Base-by-base conservation (phyloP, 2,113 vertebrate genomes). In the Australoheros scitulus region DNA sequence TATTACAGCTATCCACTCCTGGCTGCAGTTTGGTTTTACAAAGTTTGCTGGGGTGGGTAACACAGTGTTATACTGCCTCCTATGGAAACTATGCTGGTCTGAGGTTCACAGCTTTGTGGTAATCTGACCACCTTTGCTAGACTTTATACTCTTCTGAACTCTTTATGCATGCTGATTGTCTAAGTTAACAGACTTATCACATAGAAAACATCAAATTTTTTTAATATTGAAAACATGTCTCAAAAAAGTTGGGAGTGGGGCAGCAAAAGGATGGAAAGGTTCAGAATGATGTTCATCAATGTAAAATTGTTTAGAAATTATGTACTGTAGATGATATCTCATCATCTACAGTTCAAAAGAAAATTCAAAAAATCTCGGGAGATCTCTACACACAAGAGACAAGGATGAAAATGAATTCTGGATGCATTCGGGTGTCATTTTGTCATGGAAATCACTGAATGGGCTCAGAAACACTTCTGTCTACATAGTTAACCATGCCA, bases 31-130 rank as follows among this genome's bases (percentile, higher is more conserved):
- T 26, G 77, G 7, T 61, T 68, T 68, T 9, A 63, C 20, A 72
- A 80, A 86, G 83, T 81, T 76, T 29, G 61, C 22, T 77, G 2
- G 17, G 17, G 3, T 38, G 61, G 7, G n/a, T 61, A 47, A 29
- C 13, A 34, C 76, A 26, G 80, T 41, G 36, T 26, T 75, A 15
- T 64, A 78, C 29, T 36, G 76, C 92, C 92, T 77, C 89, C 89
- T 86, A 80, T 24, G 2, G 88, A 59, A 57, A 82, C 41, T 17
- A 63, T 2, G 41, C 17, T 61, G 64, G 14, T 47, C 11, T 18
- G n/a, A 24, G 55, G 57, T 24, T 76, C 68, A 43, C 36, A 29
- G 64, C 17, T 29, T 68, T 47, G 29, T 70, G 43, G 43, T 50
- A 43, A 10, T 50, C 24, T 50, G 43, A 18, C 17, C 50, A 52